A percentile compares a stretch with the other conserved stretches of the same genome.
Evolutionary conservation across 2,888 invertebrate species (phyloP).

Genomic region (Andrena camellia): DNA sequence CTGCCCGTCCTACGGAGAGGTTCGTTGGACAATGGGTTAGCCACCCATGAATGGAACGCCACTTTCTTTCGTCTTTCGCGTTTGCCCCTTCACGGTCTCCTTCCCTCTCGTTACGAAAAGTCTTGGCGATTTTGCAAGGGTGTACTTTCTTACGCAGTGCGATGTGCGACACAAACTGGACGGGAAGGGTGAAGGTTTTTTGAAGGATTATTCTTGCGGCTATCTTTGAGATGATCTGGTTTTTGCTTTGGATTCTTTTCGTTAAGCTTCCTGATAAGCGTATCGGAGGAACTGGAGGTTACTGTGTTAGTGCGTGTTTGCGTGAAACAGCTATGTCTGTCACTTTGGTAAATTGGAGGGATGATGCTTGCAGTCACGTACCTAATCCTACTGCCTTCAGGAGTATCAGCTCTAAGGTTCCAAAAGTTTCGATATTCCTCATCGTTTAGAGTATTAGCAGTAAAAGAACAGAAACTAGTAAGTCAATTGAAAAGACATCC

Average conservation of each 20-base stretch:
- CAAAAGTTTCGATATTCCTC: too few relatives aligned
- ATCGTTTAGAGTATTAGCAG: too few relatives aligned
- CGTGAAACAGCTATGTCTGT: background rate
- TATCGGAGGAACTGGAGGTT: background rate
- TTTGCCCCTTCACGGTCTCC: constrained; percentile 33
- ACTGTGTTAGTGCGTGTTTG: background rate
- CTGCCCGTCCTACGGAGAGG: constrained; percentile 85
- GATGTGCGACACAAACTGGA: constrained; percentile 19
- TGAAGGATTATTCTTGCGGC: background rate
- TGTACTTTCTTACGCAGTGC: constrained; percentile 31
- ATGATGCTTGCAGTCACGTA: background rate
- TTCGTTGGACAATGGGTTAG: constrained; percentile 70
- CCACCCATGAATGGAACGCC: constrained; percentile 62
- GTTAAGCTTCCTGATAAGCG: background rate
- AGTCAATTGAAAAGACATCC: too few relatives aligned
- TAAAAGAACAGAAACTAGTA: too few relatives aligned
- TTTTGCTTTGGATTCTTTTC: background rate
- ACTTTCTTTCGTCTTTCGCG: constrained; percentile 42
- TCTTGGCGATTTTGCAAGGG: constrained; percentile 55
- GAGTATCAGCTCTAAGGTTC: too few relatives aligned
- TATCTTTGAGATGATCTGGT: background rate
- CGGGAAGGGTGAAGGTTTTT: background rate
- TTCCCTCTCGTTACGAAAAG: constrained; percentile 51
- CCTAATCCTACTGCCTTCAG: background rate
- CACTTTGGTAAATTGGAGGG: background rate